Evolutionary conservation across 2,797 vertebrate genomes (phyloP).

Genomic region (Varecia variegata): DNA sequence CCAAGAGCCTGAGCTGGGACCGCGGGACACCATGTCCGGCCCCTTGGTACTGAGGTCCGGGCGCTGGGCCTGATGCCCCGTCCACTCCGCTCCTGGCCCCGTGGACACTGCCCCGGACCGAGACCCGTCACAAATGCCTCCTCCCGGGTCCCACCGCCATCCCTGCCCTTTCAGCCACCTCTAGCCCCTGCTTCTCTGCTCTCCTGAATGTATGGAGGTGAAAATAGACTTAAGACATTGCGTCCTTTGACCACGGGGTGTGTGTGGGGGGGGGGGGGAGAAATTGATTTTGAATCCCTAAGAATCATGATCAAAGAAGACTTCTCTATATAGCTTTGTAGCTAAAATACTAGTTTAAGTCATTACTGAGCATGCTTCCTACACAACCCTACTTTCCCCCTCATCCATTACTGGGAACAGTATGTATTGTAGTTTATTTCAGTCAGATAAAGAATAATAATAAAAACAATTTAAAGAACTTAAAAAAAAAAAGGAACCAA

Average conservation of each 20-base stretch:
- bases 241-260: neutral
- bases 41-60: neutral
- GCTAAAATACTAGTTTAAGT: neutral
- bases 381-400: neutral
- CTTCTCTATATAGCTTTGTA: neutral
- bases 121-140: neutral
- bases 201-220: neutral
- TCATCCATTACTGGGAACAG: neutral
- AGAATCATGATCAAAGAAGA: neutral
- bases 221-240: neutral
- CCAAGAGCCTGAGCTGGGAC: neutral
- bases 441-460: neutral
- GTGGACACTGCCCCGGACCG: neutral
- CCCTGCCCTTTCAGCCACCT: neutral
- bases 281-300: neutral
- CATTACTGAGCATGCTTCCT: neutral
- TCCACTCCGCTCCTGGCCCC: neutral
- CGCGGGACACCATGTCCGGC: neutral
- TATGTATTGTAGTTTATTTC: neutral
- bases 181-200: neutral
- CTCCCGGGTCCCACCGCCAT: neutral
- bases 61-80: accelerated
- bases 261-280: neutral
- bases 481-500: neutral
- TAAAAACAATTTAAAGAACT: neutral